Percentiles rank a stretch among this genome's conserved stretches.
phyloP scores from a whole-genome alignment of 2,113 vertebrate species.

The Cnemophilus loriae region DNA sequence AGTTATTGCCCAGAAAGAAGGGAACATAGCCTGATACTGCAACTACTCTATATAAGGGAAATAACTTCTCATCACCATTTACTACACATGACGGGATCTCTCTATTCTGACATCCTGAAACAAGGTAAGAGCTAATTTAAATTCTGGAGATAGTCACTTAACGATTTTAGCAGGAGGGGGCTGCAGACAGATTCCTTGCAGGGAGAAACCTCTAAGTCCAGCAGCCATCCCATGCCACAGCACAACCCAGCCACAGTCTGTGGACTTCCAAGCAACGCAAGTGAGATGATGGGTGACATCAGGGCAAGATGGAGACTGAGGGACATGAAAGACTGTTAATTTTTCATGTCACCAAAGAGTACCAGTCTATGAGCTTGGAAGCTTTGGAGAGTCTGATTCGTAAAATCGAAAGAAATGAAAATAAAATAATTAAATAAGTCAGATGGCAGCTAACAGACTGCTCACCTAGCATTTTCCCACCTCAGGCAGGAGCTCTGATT shows the following conservation, averaged over 20 bases:
- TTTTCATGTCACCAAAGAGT: not conserved
- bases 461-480: slow-evolving; percentile 61
- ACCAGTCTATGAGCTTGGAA: not conserved
- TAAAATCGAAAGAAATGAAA: slow-evolving; percentile 30
- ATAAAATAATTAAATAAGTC: slow-evolving; percentile 35
- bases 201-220: not conserved
- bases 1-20: not conserved
- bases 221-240: not conserved
- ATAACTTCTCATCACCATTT: not conserved
- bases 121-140: not conserved
- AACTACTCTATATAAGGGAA: not conserved
- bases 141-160: not conserved
- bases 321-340: not conserved
- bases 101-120: not conserved
- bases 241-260: not conserved
- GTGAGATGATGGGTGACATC: not conserved
- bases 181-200: not conserved
- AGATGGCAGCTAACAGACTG: slow-evolving; percentile 44
- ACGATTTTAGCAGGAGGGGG: not conserved
- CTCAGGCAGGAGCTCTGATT: slow-evolving; percentile 60
- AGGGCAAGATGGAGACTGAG: not conserved
- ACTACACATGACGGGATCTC: not conserved
- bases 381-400: not conserved
- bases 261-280: not conserved
- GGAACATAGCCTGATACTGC: not conserved